Conservation (phyloP, 1,140 invertebrate species). For the Magallana gigas region DNA sequence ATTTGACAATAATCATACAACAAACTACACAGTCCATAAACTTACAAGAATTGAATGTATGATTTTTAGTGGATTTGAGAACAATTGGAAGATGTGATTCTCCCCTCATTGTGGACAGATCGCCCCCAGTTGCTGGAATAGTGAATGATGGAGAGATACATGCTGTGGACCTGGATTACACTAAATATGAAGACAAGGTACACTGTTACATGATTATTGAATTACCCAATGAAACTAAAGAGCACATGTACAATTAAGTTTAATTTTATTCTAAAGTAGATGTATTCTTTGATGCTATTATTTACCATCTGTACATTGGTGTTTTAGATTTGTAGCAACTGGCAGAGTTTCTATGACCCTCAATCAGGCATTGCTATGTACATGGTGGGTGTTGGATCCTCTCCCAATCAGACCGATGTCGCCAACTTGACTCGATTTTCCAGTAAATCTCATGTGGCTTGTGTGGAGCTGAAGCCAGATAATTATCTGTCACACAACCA, state of each 20-base stretch:
- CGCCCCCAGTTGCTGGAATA: constrained; percentile 58
- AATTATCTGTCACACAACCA: constrained; percentile 54
- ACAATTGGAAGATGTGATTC: constrained; percentile 54
- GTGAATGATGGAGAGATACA: constrained; percentile 63
- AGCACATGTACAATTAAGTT: too few species aligned
- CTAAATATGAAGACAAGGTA: constrained; percentile 57
- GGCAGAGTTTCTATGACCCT: constrained; percentile 62
- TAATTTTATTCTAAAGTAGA: too few species aligned
- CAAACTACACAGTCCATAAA: too few species aligned
- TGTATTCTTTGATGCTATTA: too few species aligned
- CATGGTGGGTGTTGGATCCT: constrained; percentile 50
- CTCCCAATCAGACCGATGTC: constrained; percentile 39
- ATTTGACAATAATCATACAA: too few species aligned
- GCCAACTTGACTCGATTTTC: constrained; percentile 39
- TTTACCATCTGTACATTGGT: not conserved
- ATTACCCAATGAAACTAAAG: too few species aligned
- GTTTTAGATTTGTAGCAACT: constrained; percentile 62
- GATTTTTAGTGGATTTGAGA: constrained; percentile 59
- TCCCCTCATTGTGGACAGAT: constrained; percentile 63
- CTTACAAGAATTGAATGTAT: not conserved
- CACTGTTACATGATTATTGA: too few species aligned
- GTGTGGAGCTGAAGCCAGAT: constrained; percentile 36
- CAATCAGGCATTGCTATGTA: constrained; percentile 61
- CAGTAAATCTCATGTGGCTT: constrained; percentile 41
- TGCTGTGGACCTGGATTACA: constrained; percentile 59